Conservation (phyloP, 1,140 invertebrate genomes). For the Meloidogyne chitwoodi region DNA sequence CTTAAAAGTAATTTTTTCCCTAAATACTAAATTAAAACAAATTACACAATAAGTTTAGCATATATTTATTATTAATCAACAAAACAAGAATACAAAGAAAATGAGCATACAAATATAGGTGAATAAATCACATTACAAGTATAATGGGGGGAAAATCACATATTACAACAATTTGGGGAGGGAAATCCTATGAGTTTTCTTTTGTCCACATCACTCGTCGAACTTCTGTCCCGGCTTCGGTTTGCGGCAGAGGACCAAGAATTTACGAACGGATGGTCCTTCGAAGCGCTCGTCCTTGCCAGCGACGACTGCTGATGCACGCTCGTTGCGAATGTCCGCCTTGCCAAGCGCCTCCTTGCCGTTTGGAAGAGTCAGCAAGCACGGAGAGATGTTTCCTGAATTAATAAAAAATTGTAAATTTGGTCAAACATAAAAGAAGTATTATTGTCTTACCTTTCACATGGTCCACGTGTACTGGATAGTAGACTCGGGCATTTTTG, state of each 20-base stretch:
- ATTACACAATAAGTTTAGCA: too few species aligned
- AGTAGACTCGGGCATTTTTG: conserved; percentile 34
- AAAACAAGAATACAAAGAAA: background rate
- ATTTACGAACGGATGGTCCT: conserved; percentile 20
- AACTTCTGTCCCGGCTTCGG: conserved; percentile 23
- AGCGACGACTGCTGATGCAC: conserved; percentile 13
- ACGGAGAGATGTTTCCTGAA: conserved; percentile 37
- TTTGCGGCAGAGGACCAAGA: conserved; percentile 41
- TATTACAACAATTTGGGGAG: too few species aligned
- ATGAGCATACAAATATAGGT: background rate
- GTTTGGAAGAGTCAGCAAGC: conserved; percentile 26
- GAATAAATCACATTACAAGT: too few species aligned
- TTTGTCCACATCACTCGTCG: background rate
- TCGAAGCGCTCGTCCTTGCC: conserved; percentile 32
- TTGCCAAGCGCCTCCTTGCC: conserved; percentile 48
- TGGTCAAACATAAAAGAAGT: background rate
- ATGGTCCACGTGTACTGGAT: conserved; percentile 43
- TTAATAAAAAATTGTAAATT: background rate
- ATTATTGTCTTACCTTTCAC: conserved; percentile 21
- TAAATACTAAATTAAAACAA: too few species aligned
- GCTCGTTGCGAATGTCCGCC: conserved; percentile 44
- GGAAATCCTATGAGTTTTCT: too few species aligned
- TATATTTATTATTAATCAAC: too few species aligned
- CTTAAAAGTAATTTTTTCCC: too few species aligned
- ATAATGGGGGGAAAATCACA: background rate